Base-by-base conservation (phyloP, 2,797 vertebrate species). In the Emydoidea blandingii region DNA sequence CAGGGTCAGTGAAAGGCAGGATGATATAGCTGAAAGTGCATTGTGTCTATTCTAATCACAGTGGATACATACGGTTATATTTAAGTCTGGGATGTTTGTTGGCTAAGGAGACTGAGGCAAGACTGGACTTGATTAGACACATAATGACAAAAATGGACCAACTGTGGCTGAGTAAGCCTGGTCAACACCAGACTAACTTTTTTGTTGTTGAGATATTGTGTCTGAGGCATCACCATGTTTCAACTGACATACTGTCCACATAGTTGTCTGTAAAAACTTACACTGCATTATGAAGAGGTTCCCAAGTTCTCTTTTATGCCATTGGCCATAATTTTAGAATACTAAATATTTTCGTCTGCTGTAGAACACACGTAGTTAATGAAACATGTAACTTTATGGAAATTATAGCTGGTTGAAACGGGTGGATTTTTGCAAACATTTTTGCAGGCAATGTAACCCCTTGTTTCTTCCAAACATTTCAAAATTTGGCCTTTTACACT, bases 161-260 rank as follows among this genome's bases (percentile, higher is more conserved):
- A 97, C 92, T 91, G 85, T 96, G 95, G 96, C 93, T 96, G 94
- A 95, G 93, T 97, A 95, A 95, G 96, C 79, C 95, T 97, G 94
- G 90, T 91, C 92, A 96, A 79, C 83, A 79, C 89, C 93, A 92
- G 81, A 92, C 90, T 74, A 84, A 91, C 85, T 62, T 95, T 96
- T 96, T 97, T 97, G 97, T 97, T 97, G 96, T 96, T 96, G 96
- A 97, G 96, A 96, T 94, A 97, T 95, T 95, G 96, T 96, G 94
- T 97, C 96, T 96, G 96, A 97, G 93, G 86, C 95, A 91, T 96
- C 95, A 47, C 88, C 87, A 92, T 95, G 96, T 97, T 97, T 95
- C 97, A 78, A 27, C 27, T 44, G 41, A 76, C 44, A 47, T 9
- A 8, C 25, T 93, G 95, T 97, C 93, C 95, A 81, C 91, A 96